A percentile compares a stretch with the other conserved stretches of the same genome.
Evolutionary conservation across 1,140 invertebrate genomes (phyloP).

Genomic region (Heliconius hermathena): DNA sequence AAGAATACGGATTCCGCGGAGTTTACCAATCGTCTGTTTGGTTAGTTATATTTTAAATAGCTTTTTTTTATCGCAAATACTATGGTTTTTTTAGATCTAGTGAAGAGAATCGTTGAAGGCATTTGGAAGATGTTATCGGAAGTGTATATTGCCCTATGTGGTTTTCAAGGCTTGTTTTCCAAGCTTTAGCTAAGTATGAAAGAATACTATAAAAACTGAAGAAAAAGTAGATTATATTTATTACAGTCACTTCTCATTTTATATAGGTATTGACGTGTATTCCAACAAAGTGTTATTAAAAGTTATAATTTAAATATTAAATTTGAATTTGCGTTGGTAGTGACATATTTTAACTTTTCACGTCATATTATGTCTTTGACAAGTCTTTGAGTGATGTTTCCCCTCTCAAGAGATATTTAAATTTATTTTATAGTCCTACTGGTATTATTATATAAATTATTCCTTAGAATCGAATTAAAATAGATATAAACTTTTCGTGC

Average conservation of each 20-base stretch:
- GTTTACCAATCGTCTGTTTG: not conserved
- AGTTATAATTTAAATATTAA: not conserved
- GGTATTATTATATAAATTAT: not conserved
- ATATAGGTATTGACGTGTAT: too few species aligned
- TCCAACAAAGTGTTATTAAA: not conserved
- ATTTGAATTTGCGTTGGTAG: not conserved
- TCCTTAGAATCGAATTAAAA: too few species aligned
- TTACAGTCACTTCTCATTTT: too few species aligned
- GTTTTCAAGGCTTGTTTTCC: too few species aligned
- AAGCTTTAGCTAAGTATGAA: too few species aligned
- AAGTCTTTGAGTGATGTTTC: not conserved
- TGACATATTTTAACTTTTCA: slow-evolving; percentile 1
- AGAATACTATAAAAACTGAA: too few species aligned
- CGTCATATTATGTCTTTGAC: slow-evolving; percentile 1
- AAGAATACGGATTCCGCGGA: not conserved
- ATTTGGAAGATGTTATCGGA: too few species aligned
- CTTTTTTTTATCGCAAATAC: not conserved
- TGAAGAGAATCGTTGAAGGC: too few species aligned
- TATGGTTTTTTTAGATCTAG: too few species aligned
- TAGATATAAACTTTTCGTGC: too few species aligned
- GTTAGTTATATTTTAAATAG: not conserved
- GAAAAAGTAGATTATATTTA: too few species aligned
- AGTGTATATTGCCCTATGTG: too few species aligned
- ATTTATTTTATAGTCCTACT: not conserved
- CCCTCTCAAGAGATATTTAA: not conserved